Evolutionary conservation across 2,113 vertebrate genomes (phyloP).

Genomic region (Eulemur macaco): DNA sequence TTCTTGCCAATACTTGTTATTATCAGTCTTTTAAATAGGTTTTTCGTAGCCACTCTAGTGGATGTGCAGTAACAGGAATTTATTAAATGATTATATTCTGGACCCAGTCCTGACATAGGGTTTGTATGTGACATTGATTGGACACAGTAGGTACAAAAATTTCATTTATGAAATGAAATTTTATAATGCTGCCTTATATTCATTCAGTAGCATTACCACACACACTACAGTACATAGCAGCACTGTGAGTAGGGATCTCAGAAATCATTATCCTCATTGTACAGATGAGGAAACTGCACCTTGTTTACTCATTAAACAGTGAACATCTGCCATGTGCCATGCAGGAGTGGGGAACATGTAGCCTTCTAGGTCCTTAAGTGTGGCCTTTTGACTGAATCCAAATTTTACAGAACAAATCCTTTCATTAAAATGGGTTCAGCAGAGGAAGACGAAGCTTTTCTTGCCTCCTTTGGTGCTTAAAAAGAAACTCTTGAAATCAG

Average conservation of each 20-base stretch:
- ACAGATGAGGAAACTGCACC: not conserved
- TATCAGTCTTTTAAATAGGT: not conserved
- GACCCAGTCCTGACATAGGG: not conserved
- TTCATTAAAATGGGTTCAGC: too few relatives aligned
- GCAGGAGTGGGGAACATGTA: too few relatives aligned
- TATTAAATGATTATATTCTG: not conserved
- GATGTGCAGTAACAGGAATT: not conserved
- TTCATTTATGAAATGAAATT: not conserved
- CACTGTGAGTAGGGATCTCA: not conserved
- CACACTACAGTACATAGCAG: not conserved
- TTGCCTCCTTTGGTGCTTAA: too few relatives aligned
- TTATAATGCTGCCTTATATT: too few relatives aligned
- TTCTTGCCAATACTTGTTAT: not conserved
- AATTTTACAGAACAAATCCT: too few relatives aligned
- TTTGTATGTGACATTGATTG: not conserved
- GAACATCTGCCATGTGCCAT: not conserved
- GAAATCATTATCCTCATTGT: not conserved
- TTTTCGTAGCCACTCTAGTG: not conserved
- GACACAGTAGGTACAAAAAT: not conserved
- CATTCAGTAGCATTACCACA: not conserved
- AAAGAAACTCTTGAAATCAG: too few relatives aligned
- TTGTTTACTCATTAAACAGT: not conserved
- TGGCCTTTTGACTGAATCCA: too few relatives aligned
- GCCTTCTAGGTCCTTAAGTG: too few relatives aligned
- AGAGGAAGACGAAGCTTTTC: too few relatives aligned